Evolutionary conservation across 2,797 vertebrate genomes (phyloP).

Genomic region (Halcyon leucocephala): DNA sequence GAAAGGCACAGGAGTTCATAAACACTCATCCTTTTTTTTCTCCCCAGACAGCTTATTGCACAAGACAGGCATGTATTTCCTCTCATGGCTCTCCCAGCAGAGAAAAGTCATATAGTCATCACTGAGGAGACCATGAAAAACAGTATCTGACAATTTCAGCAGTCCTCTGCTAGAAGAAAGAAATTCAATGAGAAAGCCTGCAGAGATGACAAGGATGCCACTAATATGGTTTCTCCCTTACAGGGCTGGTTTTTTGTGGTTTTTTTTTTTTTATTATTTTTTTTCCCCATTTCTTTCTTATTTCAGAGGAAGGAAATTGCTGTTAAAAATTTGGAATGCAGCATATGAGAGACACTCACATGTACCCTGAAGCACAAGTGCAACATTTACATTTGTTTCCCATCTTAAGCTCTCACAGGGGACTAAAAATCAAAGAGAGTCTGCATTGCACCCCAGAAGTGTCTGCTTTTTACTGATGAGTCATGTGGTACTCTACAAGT

Average conservation of each 20-base stretch:
- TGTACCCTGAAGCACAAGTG: background rate
- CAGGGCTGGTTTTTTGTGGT: background rate
- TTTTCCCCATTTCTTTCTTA: background rate
- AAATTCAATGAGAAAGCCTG: background rate
- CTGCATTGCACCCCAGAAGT: background rate
- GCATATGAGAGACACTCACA: background rate
- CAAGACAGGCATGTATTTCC: background rate
- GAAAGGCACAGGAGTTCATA: background rate
- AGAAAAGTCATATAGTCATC: background rate
- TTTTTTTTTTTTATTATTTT: no score
- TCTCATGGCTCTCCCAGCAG: background rate
- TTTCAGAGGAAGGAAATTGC: background rate
- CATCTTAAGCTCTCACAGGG: background rate
- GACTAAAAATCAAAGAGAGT: background rate
- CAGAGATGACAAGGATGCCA: background rate
- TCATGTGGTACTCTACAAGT: background rate
- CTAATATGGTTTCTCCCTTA: background rate
- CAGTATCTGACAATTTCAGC: background rate
- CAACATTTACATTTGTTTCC: slow-evolving; percentile 23
- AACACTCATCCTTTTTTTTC: background rate
- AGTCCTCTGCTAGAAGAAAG: background rate
- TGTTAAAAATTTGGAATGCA: background rate
- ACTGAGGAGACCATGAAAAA: background rate
- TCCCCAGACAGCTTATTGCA: background rate
- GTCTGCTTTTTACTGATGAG: background rate